Base-by-base conservation (phyloP, 2,888 invertebrate genomes). In the Nomada fabriciana region DNA sequence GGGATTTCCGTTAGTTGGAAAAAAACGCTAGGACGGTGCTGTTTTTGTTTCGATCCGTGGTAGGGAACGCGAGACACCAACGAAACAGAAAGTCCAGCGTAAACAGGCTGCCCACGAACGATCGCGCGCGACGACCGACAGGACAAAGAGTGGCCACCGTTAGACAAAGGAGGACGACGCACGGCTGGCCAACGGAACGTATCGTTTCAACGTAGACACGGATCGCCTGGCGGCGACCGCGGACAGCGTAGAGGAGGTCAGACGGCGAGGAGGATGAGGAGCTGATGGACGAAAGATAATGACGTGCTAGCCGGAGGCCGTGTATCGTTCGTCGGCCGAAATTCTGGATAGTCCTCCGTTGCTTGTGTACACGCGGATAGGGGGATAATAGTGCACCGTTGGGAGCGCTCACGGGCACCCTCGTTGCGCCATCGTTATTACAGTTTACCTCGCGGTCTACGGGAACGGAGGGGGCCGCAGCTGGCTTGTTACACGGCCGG, bases 131-230 rank as follows among this genome's bases (percentile, higher is more conserved):
- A 36, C 7, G 36, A 36, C 36, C 70, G 25, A 59, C 69, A 65
- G 57, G 53, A 18, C 5, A 3, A 47, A n/a, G 5, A 4, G 5
- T 60, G 29, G 53, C 20, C 2, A 29, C 18, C 36, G 29, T 47
- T 64, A 4, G n/a, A n/a, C 13, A 47, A 47, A n/a, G 42, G 72
- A 50, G 59, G 64, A 23, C 55, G 61, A 50, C 76, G 63, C 18
- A 55, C 59, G 63, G 69, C 47, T 15, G 77, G 50, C 15, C 63
- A 78, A 65, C 72, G 53, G 82, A 81, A 87, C 89, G 87, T 85
- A 88, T 87, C 87, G 83, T 87, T 87, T 87, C 83, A 77, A 72
- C 65, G 74, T 85, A 80, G 85, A 10, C 29, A 13, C 2, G 36
- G 50, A 50, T n/a, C 47, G 13, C n/a, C n/a, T 23, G 23, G 20